These are phyloP conservation scores for Ectemnius continuus DNA, from an alignment of 2,888 invertebrate genomes.

Conservation along the genomic window DNA sequence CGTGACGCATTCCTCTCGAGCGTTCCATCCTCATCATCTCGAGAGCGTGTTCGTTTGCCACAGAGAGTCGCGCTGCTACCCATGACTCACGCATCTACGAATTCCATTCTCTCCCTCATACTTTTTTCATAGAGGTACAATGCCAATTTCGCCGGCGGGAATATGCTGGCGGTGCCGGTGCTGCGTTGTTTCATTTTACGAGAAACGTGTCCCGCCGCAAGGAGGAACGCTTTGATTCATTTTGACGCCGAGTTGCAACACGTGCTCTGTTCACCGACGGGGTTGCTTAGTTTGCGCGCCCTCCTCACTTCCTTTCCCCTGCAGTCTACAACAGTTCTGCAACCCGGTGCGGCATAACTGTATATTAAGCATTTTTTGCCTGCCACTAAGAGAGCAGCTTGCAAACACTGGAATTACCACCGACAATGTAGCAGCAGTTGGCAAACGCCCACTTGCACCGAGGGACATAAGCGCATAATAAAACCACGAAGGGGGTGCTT, in stretches of 20 bases:
- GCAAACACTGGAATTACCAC: conserved; percentile 2
- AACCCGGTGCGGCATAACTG: neutral
- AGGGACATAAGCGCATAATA: no score
- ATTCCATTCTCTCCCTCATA: no score
- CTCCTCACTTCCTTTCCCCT: neutral
- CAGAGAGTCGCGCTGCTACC: neutral
- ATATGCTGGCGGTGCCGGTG: no score
- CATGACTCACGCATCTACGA: no score
- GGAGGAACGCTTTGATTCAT: neutral
- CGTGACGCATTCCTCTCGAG: neutral
- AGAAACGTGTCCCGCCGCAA: neutral
- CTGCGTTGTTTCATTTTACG: no score
- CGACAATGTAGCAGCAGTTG: conserved; percentile 8
- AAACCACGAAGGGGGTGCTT: no score
- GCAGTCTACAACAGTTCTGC: neutral
- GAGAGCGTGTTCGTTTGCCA: no score
- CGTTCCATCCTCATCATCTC: no score
- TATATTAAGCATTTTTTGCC: conserved; percentile 7
- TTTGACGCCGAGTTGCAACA: neutral
- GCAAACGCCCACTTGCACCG: neutral
- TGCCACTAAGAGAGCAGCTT: neutral
- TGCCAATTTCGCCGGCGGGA: no score
- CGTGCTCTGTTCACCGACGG: neutral
- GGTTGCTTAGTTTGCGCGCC: neutral
- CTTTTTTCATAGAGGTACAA: no score